Evolutionary conservation across 2,113 vertebrate species (phyloP).

Genomic region (Turdus rufiventris): DNA sequence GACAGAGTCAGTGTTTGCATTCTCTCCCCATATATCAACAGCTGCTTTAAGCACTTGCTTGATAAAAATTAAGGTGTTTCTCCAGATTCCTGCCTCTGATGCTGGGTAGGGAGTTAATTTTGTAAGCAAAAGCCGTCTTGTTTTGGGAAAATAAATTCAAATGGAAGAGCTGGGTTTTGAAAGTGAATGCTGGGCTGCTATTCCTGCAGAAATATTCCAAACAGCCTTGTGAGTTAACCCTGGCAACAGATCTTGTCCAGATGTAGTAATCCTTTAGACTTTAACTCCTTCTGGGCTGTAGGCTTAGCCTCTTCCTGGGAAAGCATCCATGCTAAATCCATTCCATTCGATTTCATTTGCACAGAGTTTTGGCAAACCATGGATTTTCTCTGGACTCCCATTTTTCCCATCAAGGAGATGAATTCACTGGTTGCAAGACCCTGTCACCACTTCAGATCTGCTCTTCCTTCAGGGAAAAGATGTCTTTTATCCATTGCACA

Average conservation of each 20-base stretch:
- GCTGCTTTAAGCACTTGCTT: not conserved
- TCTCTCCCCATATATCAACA: not conserved
- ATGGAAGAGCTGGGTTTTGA: not conserved
- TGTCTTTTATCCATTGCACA: not conserved
- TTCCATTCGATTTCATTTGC: not conserved
- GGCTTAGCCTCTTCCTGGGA: not conserved
- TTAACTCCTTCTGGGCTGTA: conserved; percentile 1
- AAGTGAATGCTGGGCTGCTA: not conserved
- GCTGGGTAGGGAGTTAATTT: not conserved
- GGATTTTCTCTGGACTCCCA: not conserved
- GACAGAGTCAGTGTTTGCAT: accelerated
- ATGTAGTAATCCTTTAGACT: not conserved
- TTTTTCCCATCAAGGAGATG: not conserved
- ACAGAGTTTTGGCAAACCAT: not conserved
- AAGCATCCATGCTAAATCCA: not conserved
- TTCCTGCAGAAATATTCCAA: not conserved
- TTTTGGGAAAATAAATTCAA: not conserved
- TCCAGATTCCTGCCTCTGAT: not conserved
- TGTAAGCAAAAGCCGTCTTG: not conserved
- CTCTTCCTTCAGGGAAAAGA: not conserved
- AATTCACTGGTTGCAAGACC: not conserved
- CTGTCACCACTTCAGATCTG: not conserved
- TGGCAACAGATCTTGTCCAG: conserved; percentile 16
- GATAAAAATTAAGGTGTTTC: not conserved
- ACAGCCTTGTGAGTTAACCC: not conserved